Evolutionary conservation across 2,113 vertebrate species (phyloP).

Genomic region (Lophochroa leadbeateri): DNA sequence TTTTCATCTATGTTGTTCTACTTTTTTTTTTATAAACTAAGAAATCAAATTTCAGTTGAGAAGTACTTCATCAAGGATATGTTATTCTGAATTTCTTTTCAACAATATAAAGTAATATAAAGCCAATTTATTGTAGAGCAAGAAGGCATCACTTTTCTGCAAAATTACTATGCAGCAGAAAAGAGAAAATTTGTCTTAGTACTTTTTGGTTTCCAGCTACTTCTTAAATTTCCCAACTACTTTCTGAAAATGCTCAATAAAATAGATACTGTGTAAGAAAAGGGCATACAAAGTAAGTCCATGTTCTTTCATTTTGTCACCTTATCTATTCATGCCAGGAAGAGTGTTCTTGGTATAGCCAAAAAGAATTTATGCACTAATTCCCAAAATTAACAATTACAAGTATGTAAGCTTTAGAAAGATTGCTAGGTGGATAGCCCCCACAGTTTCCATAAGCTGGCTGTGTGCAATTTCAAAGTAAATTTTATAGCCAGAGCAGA

Average conservation of each 20-base stretch:
- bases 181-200: background rate
- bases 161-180: background rate
- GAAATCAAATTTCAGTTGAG: constrained; percentile 37
- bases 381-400: background rate
- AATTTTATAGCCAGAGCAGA: background rate
- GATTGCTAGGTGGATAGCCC: background rate
- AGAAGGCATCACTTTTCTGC: background rate
- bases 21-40: background rate
- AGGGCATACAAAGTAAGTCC: background rate
- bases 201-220: background rate
- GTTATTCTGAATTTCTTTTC: constrained; percentile 3
- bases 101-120: constrained; percentile 1
- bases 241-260: background rate
- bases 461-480: background rate
- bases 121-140: background rate
- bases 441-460: background rate
- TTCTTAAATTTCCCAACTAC: background rate
- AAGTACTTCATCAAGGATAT: constrained; percentile 12
- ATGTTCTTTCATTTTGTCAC: background rate
- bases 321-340: background rate
- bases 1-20: background rate
- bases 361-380: background rate
- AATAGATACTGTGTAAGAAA: background rate
- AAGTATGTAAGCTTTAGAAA: background rate
- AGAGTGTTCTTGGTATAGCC: background rate